phyloP scores from a whole-genome alignment of 2,888 invertebrate species.

The Stenolophus ochropezus region DNA sequence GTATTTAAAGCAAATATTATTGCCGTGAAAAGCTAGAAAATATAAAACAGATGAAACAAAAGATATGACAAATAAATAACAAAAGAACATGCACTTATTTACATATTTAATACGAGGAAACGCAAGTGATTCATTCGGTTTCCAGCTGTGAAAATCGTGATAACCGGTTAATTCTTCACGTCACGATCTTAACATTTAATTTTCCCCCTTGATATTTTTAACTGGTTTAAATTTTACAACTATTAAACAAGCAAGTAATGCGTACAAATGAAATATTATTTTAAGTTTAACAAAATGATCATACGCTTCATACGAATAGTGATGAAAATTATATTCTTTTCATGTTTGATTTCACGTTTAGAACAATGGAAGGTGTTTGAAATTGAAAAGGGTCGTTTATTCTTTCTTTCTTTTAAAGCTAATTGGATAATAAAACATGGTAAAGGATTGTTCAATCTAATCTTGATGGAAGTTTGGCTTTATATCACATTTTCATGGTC shows the following conservation, averaged over 20 bases:
- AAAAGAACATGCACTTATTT: conserved; percentile 32
- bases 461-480: conserved; percentile 27
- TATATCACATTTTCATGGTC: conserved; percentile 27
- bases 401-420: conserved; percentile 23
- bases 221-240: too few relatives aligned
- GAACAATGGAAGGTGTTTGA: not conserved
- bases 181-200: not conserved
- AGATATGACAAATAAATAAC: conserved; percentile 32
- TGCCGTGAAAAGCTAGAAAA: not conserved
- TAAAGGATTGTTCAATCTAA: conserved; percentile 40
- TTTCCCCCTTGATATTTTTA: not conserved
- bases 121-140: conserved; percentile 3
- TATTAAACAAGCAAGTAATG: not conserved
- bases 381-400: conserved; percentile 14
- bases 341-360: not conserved
- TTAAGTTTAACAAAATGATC: too few relatives aligned
- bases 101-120: conserved; percentile 17
- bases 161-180: not conserved
- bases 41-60: not conserved
- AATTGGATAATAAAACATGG: conserved; percentile 46
- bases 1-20: not conserved
- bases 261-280: too few relatives aligned
- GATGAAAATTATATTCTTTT: not conserved
- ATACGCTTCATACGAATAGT: too few relatives aligned
- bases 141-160: conserved; percentile 24